phyloP scores from a whole-genome alignment of 2,888 invertebrate species.

The Drosophila fungiperda region DNA sequence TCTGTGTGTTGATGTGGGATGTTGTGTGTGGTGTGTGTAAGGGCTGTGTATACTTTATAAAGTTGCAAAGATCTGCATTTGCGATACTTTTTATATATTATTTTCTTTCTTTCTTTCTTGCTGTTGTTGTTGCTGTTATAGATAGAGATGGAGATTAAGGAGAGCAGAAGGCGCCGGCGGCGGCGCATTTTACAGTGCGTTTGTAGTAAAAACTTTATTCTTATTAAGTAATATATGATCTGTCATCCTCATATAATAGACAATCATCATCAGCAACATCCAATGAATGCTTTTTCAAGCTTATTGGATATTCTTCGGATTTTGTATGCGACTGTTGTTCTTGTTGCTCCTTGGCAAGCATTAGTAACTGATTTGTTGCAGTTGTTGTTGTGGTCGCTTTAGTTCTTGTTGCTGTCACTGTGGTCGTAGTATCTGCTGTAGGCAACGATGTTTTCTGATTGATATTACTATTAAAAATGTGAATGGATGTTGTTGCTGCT shows the following conservation, averaged over 20 bases:
- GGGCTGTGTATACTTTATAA: slow-evolving; percentile 4
- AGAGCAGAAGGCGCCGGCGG: slow-evolving; percentile 16
- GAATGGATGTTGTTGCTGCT: slow-evolving; percentile 59
- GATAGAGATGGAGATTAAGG: background rate
- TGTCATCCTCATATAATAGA: slow-evolving; percentile 67
- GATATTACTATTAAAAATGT: slow-evolving; percentile 54
- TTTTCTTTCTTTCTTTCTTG: slow-evolving; percentile 23
- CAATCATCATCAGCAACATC: slow-evolving; percentile 49
- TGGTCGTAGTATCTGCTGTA: slow-evolving; percentile 34
- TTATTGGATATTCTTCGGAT: slow-evolving; percentile 23
- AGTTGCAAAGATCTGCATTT: slow-evolving; percentile 17
- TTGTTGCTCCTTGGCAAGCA: slow-evolving; percentile 64
- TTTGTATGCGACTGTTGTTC: slow-evolving; percentile 15
- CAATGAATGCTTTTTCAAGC: slow-evolving; percentile 50
- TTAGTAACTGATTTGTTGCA: slow-evolving; percentile 64
- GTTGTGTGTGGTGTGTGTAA: slow-evolving; percentile 25
- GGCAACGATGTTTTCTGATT: slow-evolving; percentile 45
- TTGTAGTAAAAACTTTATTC: slow-evolving; percentile 72
- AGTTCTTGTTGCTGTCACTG: slow-evolving; percentile 19
- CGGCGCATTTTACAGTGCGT: slow-evolving; percentile 39
- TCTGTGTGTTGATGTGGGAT: slow-evolving; percentile 26
- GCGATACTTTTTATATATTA: background rate
- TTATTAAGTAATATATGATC: slow-evolving; percentile 80
- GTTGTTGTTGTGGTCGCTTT: slow-evolving; percentile 24
- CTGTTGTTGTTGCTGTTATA: background rate